phyloP scores from a whole-genome alignment of 2,797 vertebrate species.

The Malurus leucopterus region DNA sequence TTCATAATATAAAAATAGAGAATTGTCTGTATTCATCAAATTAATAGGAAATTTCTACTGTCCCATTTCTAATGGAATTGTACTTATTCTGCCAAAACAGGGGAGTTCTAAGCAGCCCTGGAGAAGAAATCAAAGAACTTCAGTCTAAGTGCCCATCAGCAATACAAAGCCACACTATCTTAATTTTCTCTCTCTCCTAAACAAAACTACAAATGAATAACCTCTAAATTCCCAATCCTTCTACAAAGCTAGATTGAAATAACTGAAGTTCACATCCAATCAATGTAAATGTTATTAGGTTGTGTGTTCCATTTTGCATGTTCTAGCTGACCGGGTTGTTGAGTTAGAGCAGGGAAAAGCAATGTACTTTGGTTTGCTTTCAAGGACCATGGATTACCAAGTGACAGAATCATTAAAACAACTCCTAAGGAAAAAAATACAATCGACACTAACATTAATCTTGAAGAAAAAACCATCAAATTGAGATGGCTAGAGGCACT shows the following conservation, averaged over 20 bases:
- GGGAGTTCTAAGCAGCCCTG: neutral
- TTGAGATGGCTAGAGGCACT: neutral
- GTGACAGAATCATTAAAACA: constrained; percentile 40
- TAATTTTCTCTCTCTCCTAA: neutral
- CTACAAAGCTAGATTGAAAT: neutral
- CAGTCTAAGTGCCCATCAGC: neutral
- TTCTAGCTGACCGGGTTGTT: constrained; percentile 26
- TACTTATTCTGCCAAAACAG: neutral
- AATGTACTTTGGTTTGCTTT: constrained; percentile 21
- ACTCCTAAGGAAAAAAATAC: constrained; percentile 23
- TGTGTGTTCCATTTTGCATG: neutral
- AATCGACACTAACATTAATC: constrained; percentile 30
- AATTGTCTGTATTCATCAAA: neutral
- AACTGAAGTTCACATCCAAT: constrained; percentile 14
- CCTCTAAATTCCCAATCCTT: neutral
- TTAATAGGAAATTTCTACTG: neutral
- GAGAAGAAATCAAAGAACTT: neutral
- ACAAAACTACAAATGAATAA: neutral
- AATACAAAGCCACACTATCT: neutral
- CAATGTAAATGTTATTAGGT: constrained; percentile 24
- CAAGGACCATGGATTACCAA: constrained; percentile 21
- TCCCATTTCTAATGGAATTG: neutral
- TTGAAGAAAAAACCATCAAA: neutral
- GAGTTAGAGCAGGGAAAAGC: neutral
- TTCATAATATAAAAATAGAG: neutral